Evolutionary conservation across 2,113 vertebrate genomes (phyloP).

Genomic region (Mesoclemmys tuberculata): DNA sequence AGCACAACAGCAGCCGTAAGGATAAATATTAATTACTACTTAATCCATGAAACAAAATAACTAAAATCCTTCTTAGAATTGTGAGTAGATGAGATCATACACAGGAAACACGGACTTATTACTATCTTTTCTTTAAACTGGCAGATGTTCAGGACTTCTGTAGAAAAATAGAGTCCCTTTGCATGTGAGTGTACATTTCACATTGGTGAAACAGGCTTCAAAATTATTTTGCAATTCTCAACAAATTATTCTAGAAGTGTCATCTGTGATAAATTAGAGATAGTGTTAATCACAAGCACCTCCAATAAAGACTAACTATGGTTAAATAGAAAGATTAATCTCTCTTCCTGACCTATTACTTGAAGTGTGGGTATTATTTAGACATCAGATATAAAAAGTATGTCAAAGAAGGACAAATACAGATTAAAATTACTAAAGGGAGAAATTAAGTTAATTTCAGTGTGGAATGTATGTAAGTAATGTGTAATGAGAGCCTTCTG

Average conservation of each 20-base stretch:
- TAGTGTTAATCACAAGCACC: neutral
- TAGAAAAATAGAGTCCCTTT: neutral
- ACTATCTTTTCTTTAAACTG: neutral
- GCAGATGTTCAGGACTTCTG: neutral
- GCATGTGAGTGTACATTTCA: neutral
- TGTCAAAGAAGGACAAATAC: slow-evolving; percentile 62
- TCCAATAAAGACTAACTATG: neutral
- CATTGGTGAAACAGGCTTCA: neutral
- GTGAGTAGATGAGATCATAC: neutral
- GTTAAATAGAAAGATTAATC: neutral
- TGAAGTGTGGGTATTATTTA: slow-evolving; percentile 56
- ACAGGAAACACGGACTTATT: neutral
- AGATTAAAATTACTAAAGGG: slow-evolving; percentile 74
- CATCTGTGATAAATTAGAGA: slow-evolving; percentile 2
- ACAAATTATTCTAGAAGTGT: neutral
- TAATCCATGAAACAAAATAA: neutral
- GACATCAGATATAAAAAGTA: slow-evolving; percentile 64
- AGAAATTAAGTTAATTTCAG: slow-evolving; percentile 64
- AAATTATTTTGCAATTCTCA: neutral
- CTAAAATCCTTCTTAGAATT: neutral
- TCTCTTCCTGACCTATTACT: slow-evolving; percentile 46
- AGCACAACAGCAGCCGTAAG: neutral
- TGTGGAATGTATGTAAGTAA: slow-evolving; percentile 65
- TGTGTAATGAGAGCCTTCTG: slow-evolving; percentile 71
- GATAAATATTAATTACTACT: neutral